A percentile compares a stretch with the other conserved stretches of the same genome.
phyloP scores from a whole-genome alignment of 2,797 vertebrate genomes.

The Myotis pilosus region DNA sequence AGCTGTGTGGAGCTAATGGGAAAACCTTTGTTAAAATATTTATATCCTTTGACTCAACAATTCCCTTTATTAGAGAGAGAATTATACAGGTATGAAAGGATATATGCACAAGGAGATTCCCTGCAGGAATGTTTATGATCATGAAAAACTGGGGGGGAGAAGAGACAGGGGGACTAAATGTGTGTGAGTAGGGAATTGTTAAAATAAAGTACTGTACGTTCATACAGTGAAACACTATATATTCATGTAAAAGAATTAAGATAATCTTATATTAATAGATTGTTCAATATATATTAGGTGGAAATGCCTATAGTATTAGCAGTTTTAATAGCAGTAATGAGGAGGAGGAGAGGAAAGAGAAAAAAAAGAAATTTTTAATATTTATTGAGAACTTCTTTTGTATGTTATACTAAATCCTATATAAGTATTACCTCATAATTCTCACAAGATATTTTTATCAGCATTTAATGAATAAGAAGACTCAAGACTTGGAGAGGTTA shows the following conservation, averaged over 20 bases:
- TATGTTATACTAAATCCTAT: not conserved
- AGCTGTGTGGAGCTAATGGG: not conserved
- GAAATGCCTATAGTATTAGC: not conserved
- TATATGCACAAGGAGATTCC: not conserved
- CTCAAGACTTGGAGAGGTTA: not conserved
- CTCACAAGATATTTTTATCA: conserved; percentile 19
- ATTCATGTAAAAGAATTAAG: not conserved
- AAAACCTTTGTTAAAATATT: conserved; percentile 4
- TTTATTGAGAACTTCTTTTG: conserved; percentile 22
- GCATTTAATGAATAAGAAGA: not conserved
- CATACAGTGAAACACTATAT: not conserved
- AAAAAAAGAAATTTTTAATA: not conserved
- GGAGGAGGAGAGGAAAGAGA: accelerated
- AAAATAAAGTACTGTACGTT: not conserved
- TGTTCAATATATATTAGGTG: not conserved
- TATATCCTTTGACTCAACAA: not conserved
- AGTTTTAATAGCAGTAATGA: not conserved
- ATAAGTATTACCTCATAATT: not conserved
- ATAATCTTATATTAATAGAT: not conserved
- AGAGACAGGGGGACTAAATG: not conserved
- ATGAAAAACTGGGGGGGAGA: not conserved
- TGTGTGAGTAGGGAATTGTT: not conserved
- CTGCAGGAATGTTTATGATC: not conserved
- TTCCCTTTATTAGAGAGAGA: not conserved
- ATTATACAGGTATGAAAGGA: not conserved